Evolutionary conservation across 2,797 vertebrate genomes (phyloP).

Genomic region (Myotis planiceps): DNA sequence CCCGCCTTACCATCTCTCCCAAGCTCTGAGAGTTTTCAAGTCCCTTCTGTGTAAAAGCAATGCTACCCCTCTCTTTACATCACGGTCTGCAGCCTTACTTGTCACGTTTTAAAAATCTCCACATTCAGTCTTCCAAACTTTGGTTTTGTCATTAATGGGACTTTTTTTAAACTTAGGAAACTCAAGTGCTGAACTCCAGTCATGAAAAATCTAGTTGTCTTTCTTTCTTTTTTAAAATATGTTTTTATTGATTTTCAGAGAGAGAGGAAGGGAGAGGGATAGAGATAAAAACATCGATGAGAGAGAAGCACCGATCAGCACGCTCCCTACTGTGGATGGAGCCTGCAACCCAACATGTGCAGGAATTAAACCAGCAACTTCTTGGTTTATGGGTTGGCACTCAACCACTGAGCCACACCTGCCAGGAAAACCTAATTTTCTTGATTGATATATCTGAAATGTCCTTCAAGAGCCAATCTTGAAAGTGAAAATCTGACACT

Average conservation of each 20-base stretch:
- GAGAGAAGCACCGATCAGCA: too few relatives aligned
- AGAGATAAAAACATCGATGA: too few relatives aligned
- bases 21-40: not conserved
- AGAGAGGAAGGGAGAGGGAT: too few relatives aligned
- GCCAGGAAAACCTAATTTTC: not conserved
- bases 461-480: not conserved
- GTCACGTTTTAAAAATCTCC: not conserved
- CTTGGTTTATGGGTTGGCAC: too few relatives aligned
- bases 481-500: not conserved
- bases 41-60: not conserved
- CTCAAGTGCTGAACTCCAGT: not conserved
- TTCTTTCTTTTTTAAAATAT: not conserved
- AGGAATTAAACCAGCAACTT: too few relatives aligned
- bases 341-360: too few relatives aligned
- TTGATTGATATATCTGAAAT: not conserved
- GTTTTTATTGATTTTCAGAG: too few relatives aligned
- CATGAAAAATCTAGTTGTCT: not conserved
- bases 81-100: not conserved
- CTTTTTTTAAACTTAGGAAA: slow-evolving; percentile 1
- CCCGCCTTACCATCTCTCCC: not conserved
- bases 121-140: not conserved
- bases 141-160: not conserved
- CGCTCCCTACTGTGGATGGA: too few relatives aligned
- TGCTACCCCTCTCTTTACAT: not conserved
- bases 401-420: too few relatives aligned